Evolutionary conservation across 2,888 invertebrate genomes (phyloP).

Genomic region (Meiosimyza platycephala): DNA sequence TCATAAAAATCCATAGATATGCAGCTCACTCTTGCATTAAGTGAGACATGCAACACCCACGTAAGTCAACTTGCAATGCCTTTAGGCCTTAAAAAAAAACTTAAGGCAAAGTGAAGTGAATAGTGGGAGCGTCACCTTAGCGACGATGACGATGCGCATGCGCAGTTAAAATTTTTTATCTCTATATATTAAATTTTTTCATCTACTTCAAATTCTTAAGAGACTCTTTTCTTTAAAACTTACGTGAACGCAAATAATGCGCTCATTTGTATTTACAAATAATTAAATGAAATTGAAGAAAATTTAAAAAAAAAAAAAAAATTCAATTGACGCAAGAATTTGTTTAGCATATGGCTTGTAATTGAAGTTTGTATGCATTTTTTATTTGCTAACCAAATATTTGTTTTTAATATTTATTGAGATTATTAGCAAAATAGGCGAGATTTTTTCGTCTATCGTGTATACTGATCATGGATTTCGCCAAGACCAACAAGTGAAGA

Average conservation of each 20-base stretch:
- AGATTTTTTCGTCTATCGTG: no score
- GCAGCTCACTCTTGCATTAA: not conserved
- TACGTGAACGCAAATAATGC: not conserved
- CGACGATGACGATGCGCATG: not conserved
- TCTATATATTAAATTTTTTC: not conserved
- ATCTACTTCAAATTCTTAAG: no score
- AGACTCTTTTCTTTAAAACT: no score
- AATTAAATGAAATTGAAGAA: conserved; percentile 10
- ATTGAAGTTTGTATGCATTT: not conserved
- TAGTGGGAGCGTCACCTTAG: conserved; percentile 4
- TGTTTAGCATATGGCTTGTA: not conserved
- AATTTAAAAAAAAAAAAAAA: not conserved
- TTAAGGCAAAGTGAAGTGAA: not conserved
- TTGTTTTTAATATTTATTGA: no score
- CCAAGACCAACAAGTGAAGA: no score
- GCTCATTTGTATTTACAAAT: conserved; percentile 1
- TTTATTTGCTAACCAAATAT: no score
- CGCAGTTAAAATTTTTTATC: not conserved
- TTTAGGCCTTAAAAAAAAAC: conserved; percentile 2
- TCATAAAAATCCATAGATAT: not conserved
- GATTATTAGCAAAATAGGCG: no score
- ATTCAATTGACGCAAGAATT: conserved; percentile 15
- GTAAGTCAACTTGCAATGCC: conserved; percentile 20
- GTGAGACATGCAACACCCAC: conserved; percentile 29
- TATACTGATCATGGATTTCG: no score